These are phyloP conservation scores for Nesometra sesokonis DNA, from an alignment of 35 echinoderm and acorn worm genomes.

Conservation along the genomic window DNA sequence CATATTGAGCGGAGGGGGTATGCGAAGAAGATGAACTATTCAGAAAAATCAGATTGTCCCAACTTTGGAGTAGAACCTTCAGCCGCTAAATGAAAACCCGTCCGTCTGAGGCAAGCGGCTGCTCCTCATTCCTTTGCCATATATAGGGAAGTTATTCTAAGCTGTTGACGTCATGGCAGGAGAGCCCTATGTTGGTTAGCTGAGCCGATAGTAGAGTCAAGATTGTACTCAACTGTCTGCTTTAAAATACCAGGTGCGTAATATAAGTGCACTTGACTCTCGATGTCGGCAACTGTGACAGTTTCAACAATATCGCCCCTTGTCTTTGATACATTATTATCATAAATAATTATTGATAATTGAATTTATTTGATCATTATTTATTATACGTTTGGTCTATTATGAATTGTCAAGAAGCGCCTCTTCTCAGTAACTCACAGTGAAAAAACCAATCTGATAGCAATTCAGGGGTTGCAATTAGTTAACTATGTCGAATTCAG, in stretches of 20 bases:
- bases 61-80: background rate
- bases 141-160: slow-evolving; percentile 16
- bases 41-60: background rate
- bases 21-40: background rate
- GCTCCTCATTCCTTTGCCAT: slow-evolving; percentile 8
- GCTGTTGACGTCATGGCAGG: background rate
- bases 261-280: background rate
- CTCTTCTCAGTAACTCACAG: too few species aligned
- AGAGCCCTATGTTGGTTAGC: background rate
- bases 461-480: too few species aligned
- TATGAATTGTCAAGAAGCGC: too few species aligned
- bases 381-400: too few species aligned
- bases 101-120: background rate
- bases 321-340: too few species aligned
- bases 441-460: too few species aligned
- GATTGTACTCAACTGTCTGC: too few species aligned
- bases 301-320: too few species aligned
- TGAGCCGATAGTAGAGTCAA: too few species aligned
- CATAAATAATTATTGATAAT: too few species aligned
- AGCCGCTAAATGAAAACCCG: background rate
- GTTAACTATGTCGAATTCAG: too few species aligned
- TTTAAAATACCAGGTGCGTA: background rate
- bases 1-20: background rate
- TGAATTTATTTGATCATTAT: too few species aligned
- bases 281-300: background rate